These are phyloP conservation scores for Manis javanica DNA, from an alignment of 2,797 vertebrate species.

Conservation along the genomic window DNA sequence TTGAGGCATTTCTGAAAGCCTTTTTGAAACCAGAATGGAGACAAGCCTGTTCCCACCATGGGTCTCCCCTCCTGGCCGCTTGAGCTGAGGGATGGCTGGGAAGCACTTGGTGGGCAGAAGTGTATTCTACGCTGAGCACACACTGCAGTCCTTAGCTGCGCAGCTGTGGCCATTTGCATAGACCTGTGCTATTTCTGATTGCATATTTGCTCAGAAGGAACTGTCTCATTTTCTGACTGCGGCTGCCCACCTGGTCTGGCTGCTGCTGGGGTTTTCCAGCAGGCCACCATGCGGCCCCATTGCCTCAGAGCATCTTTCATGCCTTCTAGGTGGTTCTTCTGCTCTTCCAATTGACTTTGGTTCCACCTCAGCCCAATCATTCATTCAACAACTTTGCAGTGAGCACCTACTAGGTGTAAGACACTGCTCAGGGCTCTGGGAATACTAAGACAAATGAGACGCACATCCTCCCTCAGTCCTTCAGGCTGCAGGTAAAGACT, in stretches of 20 bases:
- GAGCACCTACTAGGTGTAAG: neutral
- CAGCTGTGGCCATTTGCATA: slow-evolving; percentile 75
- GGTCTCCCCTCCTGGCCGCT: neutral
- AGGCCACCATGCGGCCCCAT: neutral
- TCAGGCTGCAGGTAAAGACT: neutral
- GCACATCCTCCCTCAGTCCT: neutral
- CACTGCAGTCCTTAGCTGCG: neutral
- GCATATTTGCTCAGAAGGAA: slow-evolving; percentile 65
- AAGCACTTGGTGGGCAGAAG: neutral
- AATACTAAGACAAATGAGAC: neutral
- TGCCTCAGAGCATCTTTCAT: neutral
- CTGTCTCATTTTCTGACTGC: slow-evolving; percentile 74
- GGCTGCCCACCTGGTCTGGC: slow-evolving; percentile 74
- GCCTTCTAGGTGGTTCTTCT: neutral
- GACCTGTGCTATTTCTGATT: slow-evolving; percentile 72
- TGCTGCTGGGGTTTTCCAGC: slow-evolving; percentile 65
- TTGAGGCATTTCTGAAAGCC: neutral
- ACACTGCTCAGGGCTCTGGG: neutral
- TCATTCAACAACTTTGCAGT: neutral
- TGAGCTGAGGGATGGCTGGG: neutral
- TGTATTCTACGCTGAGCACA: fast-evolving
- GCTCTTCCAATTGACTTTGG: neutral
- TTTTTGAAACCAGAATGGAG: neutral
- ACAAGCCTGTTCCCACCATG: neutral
- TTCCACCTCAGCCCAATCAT: neutral